Base-by-base conservation (phyloP, 2,888 invertebrate species). In the Cephus spinipes region DNA sequence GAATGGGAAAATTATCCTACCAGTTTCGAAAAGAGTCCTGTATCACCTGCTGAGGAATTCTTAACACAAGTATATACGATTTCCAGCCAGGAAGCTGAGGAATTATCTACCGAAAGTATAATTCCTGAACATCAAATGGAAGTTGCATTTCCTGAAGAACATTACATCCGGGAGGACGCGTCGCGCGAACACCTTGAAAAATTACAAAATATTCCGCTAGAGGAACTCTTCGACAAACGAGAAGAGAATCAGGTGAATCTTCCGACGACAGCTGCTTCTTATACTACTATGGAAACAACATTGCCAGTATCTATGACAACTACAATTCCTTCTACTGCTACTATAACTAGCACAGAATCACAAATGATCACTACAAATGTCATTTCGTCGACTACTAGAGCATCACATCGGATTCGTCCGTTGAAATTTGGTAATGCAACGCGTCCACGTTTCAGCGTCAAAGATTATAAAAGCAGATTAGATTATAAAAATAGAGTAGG, bases 371-470 rank as follows among this genome's bases (percentile, higher is more conserved):
- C 15, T 2, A 68, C 40, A 11, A 76, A 32, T 40, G 34, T 32
- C n/a, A 31, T 69, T 15, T 12, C 73, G 11, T 73, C 78, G 11
- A 79, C 78, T 31, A 76, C 76, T 11, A 88, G 89, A 55, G 76
- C 87, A 0, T 82, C 84, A 9, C 87, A 86, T 40, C 87, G 89
- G 77, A 86, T 89, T 35, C 85, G 91, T 31, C 89, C 90, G 2
- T 82, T 89, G 78, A 85, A 89, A 76, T 89, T 87, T 76, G 89
- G 89, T 12, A 91, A 94, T 78, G 85, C 91, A 1, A 95, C 94
- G 75, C 92, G 96, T 76, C 96, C 96, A 1, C 92, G 95, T 82
- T 96, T 96, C 89, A 96, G 96, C 87, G 94, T 96, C 4, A 96
- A 96, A 90, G 96, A 96, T 82, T 96, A 96, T 88, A 94, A 94